Base-by-base conservation (phyloP, 2,888 invertebrate species). In the Gerris lacustris region DNA sequence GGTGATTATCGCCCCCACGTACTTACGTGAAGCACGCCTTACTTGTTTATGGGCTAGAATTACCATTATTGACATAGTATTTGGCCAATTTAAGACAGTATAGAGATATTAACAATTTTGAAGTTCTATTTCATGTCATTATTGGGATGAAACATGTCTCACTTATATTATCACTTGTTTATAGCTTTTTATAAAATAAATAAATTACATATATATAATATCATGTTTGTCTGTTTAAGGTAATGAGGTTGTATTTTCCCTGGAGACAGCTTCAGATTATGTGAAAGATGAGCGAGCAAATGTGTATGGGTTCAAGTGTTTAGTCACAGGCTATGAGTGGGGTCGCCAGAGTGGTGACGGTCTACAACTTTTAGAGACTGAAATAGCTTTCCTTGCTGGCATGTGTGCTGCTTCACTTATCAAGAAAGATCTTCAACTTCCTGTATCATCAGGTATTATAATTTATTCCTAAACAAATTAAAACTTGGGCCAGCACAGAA, bases 221-320 rank as follows among this genome's bases (percentile, higher is more conserved):
- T 31, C 31, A 31, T 31, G 31, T 31, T 74, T 75, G n/a, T 55
- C 15, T 11, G 15, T 11, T 11, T 55, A 75, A 84, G 96, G 96
- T 18, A 94, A 96, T 80, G 93, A 95, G 82, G 90, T 97, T 0
- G 88, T 96, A 77, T 96, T 98, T 80, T 95, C 96, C 0, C 80
- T 99, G 78, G 97, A 98, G 82, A 96, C 97, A 0, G 94, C 96
- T 0, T 92, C 96, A 0, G 91, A 96, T 80, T 97, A 96, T 80
- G 86, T 94, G 73, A 93, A 92, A 78, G 94, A 94, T 81, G 95
- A 93, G 75, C 88, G 90, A 77, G 88, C 88, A 0, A 87, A 87
- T 78, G 87, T 88, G 73, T 94, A 87, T 79, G 91, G 86, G 76
- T 96, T 89, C 84, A 92, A 87, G 74, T 91, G 91, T 78, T 82